phyloP scores from a whole-genome alignment of 1,140 invertebrate genomes.

The Heterodera schachtii region DNA sequence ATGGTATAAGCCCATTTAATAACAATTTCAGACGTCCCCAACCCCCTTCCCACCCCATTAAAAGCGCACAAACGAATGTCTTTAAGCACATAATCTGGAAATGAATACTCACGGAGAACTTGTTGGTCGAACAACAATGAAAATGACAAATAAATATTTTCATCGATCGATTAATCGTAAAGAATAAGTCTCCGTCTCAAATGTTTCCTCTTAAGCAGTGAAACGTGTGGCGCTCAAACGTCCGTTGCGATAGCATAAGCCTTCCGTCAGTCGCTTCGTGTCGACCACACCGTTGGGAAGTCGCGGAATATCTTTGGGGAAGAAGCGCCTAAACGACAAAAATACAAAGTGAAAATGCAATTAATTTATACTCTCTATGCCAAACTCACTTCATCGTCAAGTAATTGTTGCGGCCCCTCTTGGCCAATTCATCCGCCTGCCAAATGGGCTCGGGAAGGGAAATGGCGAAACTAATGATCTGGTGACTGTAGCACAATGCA shows the following conservation, averaged over 20 bases:
- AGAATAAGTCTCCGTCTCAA: no score
- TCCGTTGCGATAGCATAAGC: constrained; percentile 23
- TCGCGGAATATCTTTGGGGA: constrained; percentile 28
- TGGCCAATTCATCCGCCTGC: constrained; percentile 47
- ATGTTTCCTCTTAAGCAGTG: constrained; percentile 22
- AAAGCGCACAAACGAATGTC: no score
- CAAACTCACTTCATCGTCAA: constrained; percentile 39
- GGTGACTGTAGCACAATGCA: constrained; percentile 40
- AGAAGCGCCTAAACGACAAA: constrained; percentile 23
- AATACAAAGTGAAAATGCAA: no score
- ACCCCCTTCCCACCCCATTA: no score
- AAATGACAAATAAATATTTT: no score
- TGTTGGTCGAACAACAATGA: no score
- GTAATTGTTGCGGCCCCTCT: constrained; percentile 45
- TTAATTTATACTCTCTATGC: no score
- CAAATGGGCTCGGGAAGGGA: constrained; percentile 48
- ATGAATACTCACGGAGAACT: no score
- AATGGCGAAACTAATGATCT: constrained; percentile 42
- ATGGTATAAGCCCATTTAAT: no score
- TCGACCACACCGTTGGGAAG: constrained; percentile 6
- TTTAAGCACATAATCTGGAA: no score
- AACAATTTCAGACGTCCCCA: no score
- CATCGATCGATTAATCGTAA: no score
- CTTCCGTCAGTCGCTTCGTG: constrained; percentile 18
- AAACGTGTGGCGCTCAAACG: constrained; percentile 27